Conservation (phyloP, 2,888 invertebrate genomes). For the Atherix ibis region DNA sequence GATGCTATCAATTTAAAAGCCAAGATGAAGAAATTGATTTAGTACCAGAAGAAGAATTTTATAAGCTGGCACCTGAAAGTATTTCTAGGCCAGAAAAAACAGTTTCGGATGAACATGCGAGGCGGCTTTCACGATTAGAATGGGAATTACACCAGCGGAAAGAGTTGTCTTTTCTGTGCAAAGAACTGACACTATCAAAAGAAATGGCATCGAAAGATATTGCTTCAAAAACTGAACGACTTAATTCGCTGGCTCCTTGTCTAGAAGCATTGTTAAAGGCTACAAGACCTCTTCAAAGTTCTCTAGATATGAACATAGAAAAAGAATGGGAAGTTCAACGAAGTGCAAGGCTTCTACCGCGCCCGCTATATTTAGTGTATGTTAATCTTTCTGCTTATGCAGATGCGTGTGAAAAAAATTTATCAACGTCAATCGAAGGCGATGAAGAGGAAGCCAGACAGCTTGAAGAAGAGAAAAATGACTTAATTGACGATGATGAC, state of each 20-base stretch:
- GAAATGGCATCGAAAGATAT: slow-evolving; percentile 61
- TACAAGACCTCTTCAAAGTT: slow-evolving; percentile 79
- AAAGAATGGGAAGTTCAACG: slow-evolving; percentile 62
- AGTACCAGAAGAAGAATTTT: slow-evolving; percentile 70
- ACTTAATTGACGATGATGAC: slow-evolving; percentile 37
- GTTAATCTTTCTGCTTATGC: slow-evolving; percentile 70
- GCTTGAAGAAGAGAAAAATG: slow-evolving; percentile 35
- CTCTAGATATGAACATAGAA: slow-evolving; percentile 65
- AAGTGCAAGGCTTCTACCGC: slow-evolving; percentile 57
- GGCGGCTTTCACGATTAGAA: slow-evolving; percentile 71
- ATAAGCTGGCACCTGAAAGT: slow-evolving; percentile 54
- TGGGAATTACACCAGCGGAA: slow-evolving; percentile 85
- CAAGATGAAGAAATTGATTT: slow-evolving; percentile 88
- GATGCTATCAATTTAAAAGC: slow-evolving; percentile 88
- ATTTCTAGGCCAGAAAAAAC: slow-evolving; percentile 51
- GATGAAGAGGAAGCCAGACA: slow-evolving; percentile 54
- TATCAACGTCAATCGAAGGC: slow-evolving; percentile 41
- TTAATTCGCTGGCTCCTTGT: slow-evolving; percentile 71
- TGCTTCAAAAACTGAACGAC: slow-evolving; percentile 53
- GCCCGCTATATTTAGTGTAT: slow-evolving; percentile 73
- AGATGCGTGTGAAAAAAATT: slow-evolving; percentile 47
- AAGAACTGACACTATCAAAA: slow-evolving; percentile 58
- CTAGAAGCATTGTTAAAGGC: slow-evolving; percentile 54
- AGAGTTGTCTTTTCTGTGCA: slow-evolving; percentile 59
- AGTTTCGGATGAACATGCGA: slow-evolving; percentile 55